A percentile compares a stretch with the other conserved stretches of the same genome.
Conservation (phyloP, 2,797 vertebrate species). For the Gymnoscopelus braueri region DNA sequence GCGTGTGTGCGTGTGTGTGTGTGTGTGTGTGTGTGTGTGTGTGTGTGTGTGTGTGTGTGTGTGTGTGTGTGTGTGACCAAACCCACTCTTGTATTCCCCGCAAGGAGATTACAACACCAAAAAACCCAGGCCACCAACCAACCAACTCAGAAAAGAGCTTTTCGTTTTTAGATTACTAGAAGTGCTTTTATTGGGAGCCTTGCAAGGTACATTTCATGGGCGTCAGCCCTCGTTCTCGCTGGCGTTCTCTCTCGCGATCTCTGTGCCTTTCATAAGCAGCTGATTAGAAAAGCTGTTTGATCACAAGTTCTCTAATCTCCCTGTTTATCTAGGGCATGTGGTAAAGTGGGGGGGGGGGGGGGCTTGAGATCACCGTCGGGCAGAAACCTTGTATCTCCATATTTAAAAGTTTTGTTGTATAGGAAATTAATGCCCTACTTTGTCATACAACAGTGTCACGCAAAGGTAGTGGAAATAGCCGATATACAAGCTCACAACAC, state of each 20-base stretch:
- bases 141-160: conserved; percentile 59
- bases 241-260: conserved; percentile 17
- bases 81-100: no score
- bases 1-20: no score
- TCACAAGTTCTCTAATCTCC: conserved; percentile 15
- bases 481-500: no score
- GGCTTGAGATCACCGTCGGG: no score
- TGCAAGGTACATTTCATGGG: conserved; percentile 74
- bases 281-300: conserved; percentile 31
- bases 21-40: no score
- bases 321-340: conserved; percentile 30
- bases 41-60: not conserved
- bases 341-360: conserved; percentile 8
- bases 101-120: conserved; percentile 50
- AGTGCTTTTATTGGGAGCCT: conserved; percentile 75
- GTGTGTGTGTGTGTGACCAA: not conserved
- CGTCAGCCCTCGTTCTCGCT: conserved; percentile 47
- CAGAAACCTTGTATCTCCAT: no score
- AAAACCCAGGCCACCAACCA: conserved; percentile 24
- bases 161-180: conserved; percentile 62
- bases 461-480: no score
- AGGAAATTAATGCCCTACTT: no score
- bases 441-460: no score
- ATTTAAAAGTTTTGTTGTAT: no score
- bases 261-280: conserved; percentile 25